Evolutionary conservation across 1,140 invertebrate species (phyloP).

Genomic region (Aphaenogaster floridana): DNA sequence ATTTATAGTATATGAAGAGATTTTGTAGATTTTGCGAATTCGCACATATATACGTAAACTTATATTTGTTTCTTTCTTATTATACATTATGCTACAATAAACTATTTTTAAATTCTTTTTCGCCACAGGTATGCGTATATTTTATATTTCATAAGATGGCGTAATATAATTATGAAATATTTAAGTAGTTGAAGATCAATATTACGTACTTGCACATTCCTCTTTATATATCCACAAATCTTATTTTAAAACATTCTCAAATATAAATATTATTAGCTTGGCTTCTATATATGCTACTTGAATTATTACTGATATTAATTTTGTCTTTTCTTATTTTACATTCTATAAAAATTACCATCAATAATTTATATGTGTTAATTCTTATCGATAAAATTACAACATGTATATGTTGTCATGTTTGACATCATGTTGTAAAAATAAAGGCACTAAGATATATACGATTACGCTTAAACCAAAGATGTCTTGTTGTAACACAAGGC

Average conservation of each 20-base stretch:
- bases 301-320: not conserved
- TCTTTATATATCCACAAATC: not conserved
- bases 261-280: not conserved
- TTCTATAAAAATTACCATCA: constrained; percentile 1
- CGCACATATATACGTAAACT: not conserved
- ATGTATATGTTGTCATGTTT: constrained; percentile 2
- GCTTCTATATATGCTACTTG: not conserved
- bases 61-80: not conserved
- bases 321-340: not conserved
- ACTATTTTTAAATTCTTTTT: not conserved
- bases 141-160: not conserved
- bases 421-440: not conserved
- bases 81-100: not conserved
- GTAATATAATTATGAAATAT: not conserved
- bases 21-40: not conserved
- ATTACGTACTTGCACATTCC: not conserved
- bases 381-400: not conserved
- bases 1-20: not conserved
- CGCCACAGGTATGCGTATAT: not conserved
- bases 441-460: constrained; percentile 17
- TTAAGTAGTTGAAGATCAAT: constrained; percentile 4
- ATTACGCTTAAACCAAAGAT: not conserved
- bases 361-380: not conserved
- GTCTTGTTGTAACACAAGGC: not conserved
- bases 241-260: not conserved